Percentiles rank a stretch among this genome's conserved stretches.
phyloP scores from a whole-genome alignment of 2,888 invertebrate species.

The Scaptomyza parva region DNA sequence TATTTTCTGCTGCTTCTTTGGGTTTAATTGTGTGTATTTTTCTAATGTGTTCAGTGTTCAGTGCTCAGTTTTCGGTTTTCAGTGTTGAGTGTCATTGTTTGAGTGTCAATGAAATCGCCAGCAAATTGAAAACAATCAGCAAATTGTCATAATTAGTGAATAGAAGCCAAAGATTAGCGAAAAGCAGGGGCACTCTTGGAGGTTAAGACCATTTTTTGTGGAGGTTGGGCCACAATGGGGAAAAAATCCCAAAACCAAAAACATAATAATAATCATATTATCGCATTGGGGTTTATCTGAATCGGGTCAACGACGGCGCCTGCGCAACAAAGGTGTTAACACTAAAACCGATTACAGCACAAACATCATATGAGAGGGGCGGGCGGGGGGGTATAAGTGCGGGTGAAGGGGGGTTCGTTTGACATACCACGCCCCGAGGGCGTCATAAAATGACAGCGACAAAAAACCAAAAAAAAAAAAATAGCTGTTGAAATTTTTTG shows the following conservation, averaged over 20 bases:
- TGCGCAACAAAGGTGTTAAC: conserved; percentile 70
- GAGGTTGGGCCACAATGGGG: conserved; percentile 37
- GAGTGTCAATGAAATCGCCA: conserved; percentile 59
- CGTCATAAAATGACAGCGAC: conserved; percentile 21
- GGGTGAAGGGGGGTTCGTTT: not conserved
- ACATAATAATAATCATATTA: not conserved
- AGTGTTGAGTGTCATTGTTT: conserved; percentile 37
- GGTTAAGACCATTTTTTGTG: conserved; percentile 31
- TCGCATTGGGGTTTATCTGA: conserved; percentile 49
- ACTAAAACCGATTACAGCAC: conserved; percentile 60
- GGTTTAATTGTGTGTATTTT: not conserved
- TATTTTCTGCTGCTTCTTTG: conserved; percentile 4
- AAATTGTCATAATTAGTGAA: conserved; percentile 44
- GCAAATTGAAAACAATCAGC: conserved; percentile 59
- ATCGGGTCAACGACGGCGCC: conserved; percentile 20
- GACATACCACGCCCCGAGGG: conserved; percentile 33
- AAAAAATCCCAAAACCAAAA: not conserved
- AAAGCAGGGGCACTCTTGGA: conserved; percentile 21
- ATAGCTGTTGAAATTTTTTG: conserved; percentile 69
- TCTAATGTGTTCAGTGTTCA: no score
- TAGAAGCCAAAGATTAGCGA: not conserved
- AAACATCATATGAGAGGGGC: not conserved
- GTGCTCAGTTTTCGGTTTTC: not conserved
- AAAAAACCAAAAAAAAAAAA: conserved; percentile 11
- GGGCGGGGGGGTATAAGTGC: not conserved